Base-by-base conservation (phyloP, 2,113 vertebrate genomes). In the Marcusenius ussheri region DNA sequence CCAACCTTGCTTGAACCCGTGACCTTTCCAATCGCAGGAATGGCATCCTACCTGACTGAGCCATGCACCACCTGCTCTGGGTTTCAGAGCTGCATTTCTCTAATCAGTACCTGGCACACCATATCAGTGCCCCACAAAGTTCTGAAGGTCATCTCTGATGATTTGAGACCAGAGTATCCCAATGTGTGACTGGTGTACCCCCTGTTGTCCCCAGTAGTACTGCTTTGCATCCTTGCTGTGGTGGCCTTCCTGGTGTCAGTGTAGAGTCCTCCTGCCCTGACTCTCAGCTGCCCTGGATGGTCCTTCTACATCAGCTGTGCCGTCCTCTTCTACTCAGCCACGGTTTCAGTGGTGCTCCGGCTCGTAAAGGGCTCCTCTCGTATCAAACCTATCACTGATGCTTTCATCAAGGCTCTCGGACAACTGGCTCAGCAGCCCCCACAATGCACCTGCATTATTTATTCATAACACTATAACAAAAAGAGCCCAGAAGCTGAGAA, bases 241-340 rank as follows among this genome's bases (percentile, higher is more conserved):
- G 84, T 92, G 0, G 0, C 47, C 91, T 92, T 94, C 92, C 17
- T 92, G 89, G 88, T 92, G 42, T 90, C 90, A 47, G 19, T 91
- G 2, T n/a, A 91, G 9, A 70, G 90, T 70, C 90, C 91, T 15
- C 46, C 88, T 0, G 42, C 91, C 0, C 62, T 90, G 35, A 74
- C 90, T 92, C 47, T 91, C 56, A 91, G 53, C 13, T 87, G 77
- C 49, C 92, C 93, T 0, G 90, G 93, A 21, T 93, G 92, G 92
- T 90, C 91, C 53, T 93, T 93, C 90, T 93, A 93, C 89, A 90
- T 90, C 85, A 92, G 93, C 92, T 91, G 93, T n/a, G 85, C 51
- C 56, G 90, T 88, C 77, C 70, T 93, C 15, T 8, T 93, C 27
- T 93, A 92, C 42, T 89, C 91, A 9, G 70, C 51, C n/a, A 4